Evolutionary conservation across 37 sponge, comb jelly and placozoan genomes (phyloP).

Genomic region (Axinella damicornis): DNA sequence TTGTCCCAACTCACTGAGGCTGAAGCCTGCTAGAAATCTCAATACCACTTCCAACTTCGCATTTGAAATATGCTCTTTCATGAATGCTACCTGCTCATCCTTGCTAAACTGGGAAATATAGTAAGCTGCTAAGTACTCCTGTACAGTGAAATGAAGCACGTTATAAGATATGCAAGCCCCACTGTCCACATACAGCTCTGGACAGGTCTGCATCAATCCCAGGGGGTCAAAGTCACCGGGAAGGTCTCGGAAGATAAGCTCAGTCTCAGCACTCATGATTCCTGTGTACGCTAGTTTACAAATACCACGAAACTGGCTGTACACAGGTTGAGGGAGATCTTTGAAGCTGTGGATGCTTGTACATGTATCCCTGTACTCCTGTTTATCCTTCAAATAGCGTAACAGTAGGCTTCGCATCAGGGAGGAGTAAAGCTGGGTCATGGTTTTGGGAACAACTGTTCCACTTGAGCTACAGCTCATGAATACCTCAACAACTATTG

Average conservation of each 20-base stretch:
- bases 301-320: background rate
- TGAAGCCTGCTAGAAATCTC: slow-evolving; percentile 23
- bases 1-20: background rate
- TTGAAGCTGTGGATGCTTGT: background rate
- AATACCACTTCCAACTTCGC: background rate
- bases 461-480: too few relatives aligned
- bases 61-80: background rate
- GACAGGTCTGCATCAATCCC: too few relatives aligned
- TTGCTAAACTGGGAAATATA: background rate
- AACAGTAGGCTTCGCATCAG: background rate
- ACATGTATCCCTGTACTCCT: background rate
- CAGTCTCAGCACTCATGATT: background rate
- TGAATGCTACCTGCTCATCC: background rate
- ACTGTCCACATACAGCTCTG: too few relatives aligned
- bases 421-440: slow-evolving; percentile 35
- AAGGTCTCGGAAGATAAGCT: background rate
- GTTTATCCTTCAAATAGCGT: background rate
- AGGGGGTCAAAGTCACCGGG: too few relatives aligned
- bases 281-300: slow-evolving; percentile 8
- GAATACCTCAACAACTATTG: slow-evolving; percentile 1
- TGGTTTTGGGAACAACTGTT: slow-evolving; percentile 12
- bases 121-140: slow-evolving; percentile 20
- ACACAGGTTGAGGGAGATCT: slow-evolving; percentile 6
- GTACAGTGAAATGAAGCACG: slow-evolving; percentile 13
- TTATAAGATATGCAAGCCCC: background rate